Percentiles rank a stretch among this genome's conserved stretches.
Evolutionary conservation across 2,888 invertebrate species (phyloP).

Genomic region (Halocaridina rubra): DNA sequence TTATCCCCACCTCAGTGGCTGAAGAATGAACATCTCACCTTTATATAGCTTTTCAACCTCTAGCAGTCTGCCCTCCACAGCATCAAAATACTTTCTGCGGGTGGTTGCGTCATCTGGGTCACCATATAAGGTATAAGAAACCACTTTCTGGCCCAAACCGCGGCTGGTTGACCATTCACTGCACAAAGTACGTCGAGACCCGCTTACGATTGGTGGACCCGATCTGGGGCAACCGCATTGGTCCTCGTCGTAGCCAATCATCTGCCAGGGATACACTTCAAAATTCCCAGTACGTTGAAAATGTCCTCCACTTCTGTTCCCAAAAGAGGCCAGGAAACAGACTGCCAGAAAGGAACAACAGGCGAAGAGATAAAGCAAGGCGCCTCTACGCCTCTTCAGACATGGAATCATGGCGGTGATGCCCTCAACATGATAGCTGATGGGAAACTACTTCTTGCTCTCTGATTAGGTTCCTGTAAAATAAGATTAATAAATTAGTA

Average conservation of each 20-base stretch:
- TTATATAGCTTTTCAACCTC: slow-evolving; percentile 49
- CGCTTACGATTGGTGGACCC: slow-evolving; percentile 2
- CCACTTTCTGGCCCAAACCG: slow-evolving; percentile 54
- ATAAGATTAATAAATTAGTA: no score
- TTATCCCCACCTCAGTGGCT: no score
- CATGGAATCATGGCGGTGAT: neutral
- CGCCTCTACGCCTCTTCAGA: neutral
- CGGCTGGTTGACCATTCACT: slow-evolving; percentile 47
- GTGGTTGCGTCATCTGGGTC: neutral
- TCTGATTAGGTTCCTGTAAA: no score
- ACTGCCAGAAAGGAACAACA: neutral
- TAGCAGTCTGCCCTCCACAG: slow-evolving; percentile 43
- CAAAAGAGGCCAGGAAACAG: neutral
- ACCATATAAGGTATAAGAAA: slow-evolving; percentile 56
- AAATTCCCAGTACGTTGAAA: neutral
- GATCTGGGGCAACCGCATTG: slow-evolving; percentile 45
- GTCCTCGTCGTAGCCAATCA: slow-evolving; percentile 38
- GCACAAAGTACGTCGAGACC: slow-evolving; percentile 31
- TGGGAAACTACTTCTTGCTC: no score
- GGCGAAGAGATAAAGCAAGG: neutral
- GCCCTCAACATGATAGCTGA: neutral
- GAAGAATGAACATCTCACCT: slow-evolving; percentile 20
- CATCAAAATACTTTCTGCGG: slow-evolving; percentile 33
- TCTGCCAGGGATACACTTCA: slow-evolving; percentile 11
- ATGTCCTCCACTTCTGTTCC: neutral